These are phyloP conservation scores for Zaprionus africanus DNA, from an alignment of 1,140 invertebrate species.

Conservation along the genomic window DNA sequence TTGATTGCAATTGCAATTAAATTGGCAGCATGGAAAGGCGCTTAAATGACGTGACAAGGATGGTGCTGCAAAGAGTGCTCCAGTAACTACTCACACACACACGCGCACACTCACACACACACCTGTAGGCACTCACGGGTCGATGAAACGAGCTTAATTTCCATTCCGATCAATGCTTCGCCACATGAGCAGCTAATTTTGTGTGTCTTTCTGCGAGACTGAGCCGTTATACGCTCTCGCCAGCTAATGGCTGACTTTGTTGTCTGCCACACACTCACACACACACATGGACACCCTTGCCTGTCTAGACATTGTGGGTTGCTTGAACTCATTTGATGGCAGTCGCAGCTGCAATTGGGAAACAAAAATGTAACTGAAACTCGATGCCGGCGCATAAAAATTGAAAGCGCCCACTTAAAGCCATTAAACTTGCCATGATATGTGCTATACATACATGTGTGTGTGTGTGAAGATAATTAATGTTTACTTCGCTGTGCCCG, in stretches of 20 bases:
- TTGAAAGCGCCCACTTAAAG: conserved; percentile 20
- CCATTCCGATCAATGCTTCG: conserved; percentile 2
- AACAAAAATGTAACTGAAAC: conserved; percentile 23
- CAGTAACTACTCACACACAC: background rate
- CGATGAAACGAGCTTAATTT: conserved; percentile 1
- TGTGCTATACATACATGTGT: background rate
- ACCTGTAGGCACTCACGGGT: conserved; percentile 16
- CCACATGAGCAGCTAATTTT: conserved; percentile 19
- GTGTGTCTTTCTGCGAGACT: background rate
- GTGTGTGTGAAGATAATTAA: conserved; percentile 48
- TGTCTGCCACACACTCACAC: conserved; percentile 14
- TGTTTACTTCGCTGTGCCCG: conserved; percentile 33
- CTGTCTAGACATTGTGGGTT: conserved; percentile 57
- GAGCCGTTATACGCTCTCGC: conserved; percentile 32
- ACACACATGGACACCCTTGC: background rate
- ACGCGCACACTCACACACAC: background rate
- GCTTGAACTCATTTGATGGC: conserved; percentile 42
- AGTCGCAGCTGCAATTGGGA: conserved; percentile 27
- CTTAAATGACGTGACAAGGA: conserved; percentile 37
- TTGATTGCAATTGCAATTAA: conserved; percentile 54
- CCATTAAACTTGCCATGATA: conserved; percentile 3
- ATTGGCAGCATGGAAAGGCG: conserved; percentile 44
- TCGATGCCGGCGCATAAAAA: conserved; percentile 32
- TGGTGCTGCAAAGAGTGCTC: background rate
- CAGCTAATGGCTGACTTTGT: conserved; percentile 18